These are phyloP conservation scores for Gobio occitaniae DNA, from an alignment of 2,797 vertebrate genomes.

Conservation along the genomic window DNA sequence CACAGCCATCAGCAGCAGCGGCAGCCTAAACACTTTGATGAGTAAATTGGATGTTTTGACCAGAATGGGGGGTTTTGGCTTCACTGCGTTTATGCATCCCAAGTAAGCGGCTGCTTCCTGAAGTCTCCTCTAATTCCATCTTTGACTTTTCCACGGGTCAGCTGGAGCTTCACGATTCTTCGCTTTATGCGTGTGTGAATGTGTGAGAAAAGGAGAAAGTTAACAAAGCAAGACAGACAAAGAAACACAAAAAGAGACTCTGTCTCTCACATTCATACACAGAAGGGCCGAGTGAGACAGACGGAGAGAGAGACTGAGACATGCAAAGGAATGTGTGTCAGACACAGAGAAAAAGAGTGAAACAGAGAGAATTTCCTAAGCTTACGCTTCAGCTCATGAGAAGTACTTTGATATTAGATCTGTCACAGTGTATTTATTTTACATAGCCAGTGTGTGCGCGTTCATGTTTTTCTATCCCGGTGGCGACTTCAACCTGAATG, in stretches of 20 bases:
- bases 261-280: conserved; percentile 17
- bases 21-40: conserved; percentile 45
- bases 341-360: conserved; percentile 12
- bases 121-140: conserved; percentile 34
- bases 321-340: conserved; percentile 26
- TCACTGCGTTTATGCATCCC: conserved; percentile 33
- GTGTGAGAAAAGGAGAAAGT: conserved; percentile 15
- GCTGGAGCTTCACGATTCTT: conserved; percentile 15
- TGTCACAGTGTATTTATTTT: conserved; percentile 29
- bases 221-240: conserved; percentile 32
- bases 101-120: conserved; percentile 49
- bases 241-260: conserved; percentile 26
- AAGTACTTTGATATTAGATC: conserved; percentile 39
- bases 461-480: background rate
- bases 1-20: conserved; percentile 10
- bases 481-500: too few relatives aligned
- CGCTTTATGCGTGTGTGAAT: background rate
- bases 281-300: background rate
- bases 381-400: background rate
- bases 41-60: conserved; percentile 53
- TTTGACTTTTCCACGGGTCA: conserved; percentile 34
- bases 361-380: conserved; percentile 11
- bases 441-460: background rate
- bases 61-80: conserved; percentile 36
- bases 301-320: conserved; percentile 12